Evolutionary conservation across 2,888 invertebrate genomes (phyloP).

Genomic region (Sesia apiformis): DNA sequence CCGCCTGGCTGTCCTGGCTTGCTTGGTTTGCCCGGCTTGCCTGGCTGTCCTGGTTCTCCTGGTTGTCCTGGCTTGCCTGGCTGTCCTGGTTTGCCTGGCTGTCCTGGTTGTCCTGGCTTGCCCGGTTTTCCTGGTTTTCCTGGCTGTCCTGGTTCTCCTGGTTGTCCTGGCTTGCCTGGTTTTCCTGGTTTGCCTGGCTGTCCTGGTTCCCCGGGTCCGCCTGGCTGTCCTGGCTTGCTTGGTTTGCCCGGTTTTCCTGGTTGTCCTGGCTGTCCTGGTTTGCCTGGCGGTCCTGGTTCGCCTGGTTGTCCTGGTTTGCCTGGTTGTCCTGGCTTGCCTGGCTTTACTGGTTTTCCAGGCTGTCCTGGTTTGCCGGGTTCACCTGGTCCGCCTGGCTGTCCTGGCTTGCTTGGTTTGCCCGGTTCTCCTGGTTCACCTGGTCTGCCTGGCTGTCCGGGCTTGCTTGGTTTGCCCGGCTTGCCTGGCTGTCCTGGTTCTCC

Average conservation of each 20-base stretch:
- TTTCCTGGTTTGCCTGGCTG: neutral
- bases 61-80: neutral
- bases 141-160: neutral
- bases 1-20: neutral
- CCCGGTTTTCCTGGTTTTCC: neutral
- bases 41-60: neutral
- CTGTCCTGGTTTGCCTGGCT: neutral
- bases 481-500: neutral
- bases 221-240: neutral
- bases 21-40: neutral
- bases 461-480: neutral
- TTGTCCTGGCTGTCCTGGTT: neutral
- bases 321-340: neutral
- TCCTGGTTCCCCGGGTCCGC: neutral
- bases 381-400: neutral
- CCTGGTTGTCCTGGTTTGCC: neutral
- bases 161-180: neutral
- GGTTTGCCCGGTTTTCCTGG: neutral
- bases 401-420: neutral
- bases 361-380: neutral
- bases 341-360: neutral
- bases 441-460: neutral
- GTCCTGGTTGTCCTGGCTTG: neutral
- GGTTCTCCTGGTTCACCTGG: neutral
- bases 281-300: neutral